Evolutionary conservation across 2,797 vertebrate species (phyloP), one percentile per base, ranked within the genome.

Genomic region (Toxotes lorentzi): DNA sequence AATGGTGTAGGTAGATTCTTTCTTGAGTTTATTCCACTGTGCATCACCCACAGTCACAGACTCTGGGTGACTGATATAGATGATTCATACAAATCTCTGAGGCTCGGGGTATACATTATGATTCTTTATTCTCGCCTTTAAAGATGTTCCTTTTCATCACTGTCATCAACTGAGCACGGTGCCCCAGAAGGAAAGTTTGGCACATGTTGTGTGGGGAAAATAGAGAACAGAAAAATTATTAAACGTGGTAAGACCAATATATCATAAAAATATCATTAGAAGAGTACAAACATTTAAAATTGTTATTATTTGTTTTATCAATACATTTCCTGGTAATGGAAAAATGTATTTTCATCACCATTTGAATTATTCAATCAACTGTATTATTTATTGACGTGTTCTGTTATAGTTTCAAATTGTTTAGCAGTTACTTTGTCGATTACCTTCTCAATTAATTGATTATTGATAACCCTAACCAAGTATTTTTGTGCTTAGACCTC

Each of bases 1-100:
- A 83, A 84, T 78, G 63, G 58, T 77, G 65, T 63, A 64, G 76
- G 61, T 78, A 79, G 76, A 78, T 70, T 83, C 74, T 71, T 70
- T 50, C 54, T 76, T 70, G 51, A 76, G 72, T 78, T 72, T n/a
- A 79, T 78, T 79, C 69, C 51, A 78, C 47, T 70, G 57, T 77
- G 63, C 51, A 64, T 73, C 82, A 66, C 47, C 50, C 19, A 27
- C 69, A 68, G 67, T 64, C 41, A 50, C 45, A 72, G 67, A 71
- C 51, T 70, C 27, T 32, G 72, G 53, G 47, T 68, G 70, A 45
- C n/a, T 75, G 62, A 76, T 69, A 30, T 57, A 13, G 27, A 77
- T 70, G 73, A 79, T 70, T 90, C 70, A 79, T 58, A 64, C 23
- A 53, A 57, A 34, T 59, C 65, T 79, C 51, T 41, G 32, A 70